Percentiles rank a stretch among this genome's conserved stretches.
Conservation (phyloP, 2,113 vertebrate genomes). For the Elephas maximus region DNA sequence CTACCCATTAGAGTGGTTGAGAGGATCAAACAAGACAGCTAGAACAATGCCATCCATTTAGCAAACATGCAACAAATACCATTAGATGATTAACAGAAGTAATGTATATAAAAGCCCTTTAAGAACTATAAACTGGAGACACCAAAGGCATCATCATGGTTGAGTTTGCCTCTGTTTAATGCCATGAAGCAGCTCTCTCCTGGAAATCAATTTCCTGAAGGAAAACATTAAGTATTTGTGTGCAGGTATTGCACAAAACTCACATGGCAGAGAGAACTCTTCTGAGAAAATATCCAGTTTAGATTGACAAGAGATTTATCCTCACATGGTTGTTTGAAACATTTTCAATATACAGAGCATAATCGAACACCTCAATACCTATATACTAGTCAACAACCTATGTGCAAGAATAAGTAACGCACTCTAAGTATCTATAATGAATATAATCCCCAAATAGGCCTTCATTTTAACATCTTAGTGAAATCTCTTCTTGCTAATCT, state of each 20-base stretch:
- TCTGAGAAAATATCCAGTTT: slow-evolving; percentile 37
- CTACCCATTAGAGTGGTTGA: neutral
- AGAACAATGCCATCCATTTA: neutral
- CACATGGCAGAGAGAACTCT: neutral
- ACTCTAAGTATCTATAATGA: neutral
- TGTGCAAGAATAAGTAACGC: neutral
- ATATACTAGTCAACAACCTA: neutral
- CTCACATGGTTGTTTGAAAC: slow-evolving; percentile 43
- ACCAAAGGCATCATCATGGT: too few species aligned
- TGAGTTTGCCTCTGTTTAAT: neutral
- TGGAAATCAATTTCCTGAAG: neutral
- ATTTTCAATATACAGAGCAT: slow-evolving; percentile 7
- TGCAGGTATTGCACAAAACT: neutral
- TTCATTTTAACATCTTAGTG: slow-evolving; percentile 33
- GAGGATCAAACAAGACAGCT: neutral
- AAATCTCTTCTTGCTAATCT: neutral
- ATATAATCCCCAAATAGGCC: neutral
- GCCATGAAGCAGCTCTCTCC: neutral
- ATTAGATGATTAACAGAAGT: neutral
- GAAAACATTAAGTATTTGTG: neutral
- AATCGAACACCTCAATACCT: slow-evolving; percentile 36
- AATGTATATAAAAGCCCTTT: neutral
- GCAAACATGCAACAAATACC: neutral
- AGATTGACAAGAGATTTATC: slow-evolving; percentile 4
- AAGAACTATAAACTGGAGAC: neutral